Conservation (phyloP, 2,888 invertebrate genomes). For the Eristalis intricaria region DNA sequence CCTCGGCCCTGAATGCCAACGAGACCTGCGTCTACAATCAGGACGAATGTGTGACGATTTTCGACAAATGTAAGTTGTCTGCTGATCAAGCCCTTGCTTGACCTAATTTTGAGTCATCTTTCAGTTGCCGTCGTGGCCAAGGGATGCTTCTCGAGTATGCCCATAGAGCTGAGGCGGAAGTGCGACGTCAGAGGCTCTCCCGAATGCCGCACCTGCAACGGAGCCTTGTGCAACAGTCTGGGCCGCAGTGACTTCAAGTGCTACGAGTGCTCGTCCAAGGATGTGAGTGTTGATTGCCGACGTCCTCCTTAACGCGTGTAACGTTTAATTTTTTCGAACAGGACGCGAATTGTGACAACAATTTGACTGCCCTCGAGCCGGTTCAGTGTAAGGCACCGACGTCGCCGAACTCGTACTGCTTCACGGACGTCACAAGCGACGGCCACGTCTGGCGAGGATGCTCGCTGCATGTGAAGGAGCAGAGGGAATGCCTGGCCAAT, state of each 20-base stretch:
- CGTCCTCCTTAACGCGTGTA: not conserved
- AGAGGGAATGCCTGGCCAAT: constrained; percentile 74
- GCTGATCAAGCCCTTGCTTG: not conserved
- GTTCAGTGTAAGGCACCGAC: constrained; percentile 76
- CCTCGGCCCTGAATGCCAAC: constrained; percentile 73
- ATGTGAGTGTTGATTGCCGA: constrained; percentile 73
- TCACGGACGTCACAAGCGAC: constrained; percentile 66
- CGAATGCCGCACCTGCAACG: constrained; percentile 77
- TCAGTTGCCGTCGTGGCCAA: constrained; percentile 76
- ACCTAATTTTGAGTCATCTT: not conserved
- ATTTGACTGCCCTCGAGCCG: constrained; percentile 61
- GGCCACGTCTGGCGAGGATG: constrained; percentile 76
- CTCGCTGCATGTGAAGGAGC: constrained; percentile 74
- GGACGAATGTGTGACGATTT: constrained; percentile 79
- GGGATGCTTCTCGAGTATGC: constrained; percentile 76
- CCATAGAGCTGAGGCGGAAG: constrained; percentile 74
- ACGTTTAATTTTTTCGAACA: constrained; percentile 37
- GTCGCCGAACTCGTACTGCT: constrained; percentile 78
- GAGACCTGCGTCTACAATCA: constrained; percentile 75
- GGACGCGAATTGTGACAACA: constrained; percentile 74
- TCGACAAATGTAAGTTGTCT: constrained; percentile 76
- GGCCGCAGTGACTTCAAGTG: constrained; percentile 77
- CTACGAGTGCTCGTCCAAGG: constrained; percentile 75
- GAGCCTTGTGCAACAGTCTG: constrained; percentile 76
- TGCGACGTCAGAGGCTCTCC: constrained; percentile 73